Conservation (phyloP, 2,113 vertebrate species). For the Pachyramphus minor region DNA sequence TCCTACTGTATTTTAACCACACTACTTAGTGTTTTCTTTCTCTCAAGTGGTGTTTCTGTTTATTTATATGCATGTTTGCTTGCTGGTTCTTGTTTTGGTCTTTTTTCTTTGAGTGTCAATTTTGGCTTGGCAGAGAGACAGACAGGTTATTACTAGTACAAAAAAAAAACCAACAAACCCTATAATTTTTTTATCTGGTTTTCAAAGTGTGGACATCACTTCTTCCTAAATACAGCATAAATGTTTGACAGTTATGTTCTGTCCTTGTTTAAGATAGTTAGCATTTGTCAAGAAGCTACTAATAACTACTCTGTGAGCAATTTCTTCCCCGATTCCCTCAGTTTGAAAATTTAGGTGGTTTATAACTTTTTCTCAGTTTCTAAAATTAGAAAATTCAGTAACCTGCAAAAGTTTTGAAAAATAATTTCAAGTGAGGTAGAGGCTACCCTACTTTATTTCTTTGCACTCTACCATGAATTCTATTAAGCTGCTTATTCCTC, state of each 20-base stretch:
- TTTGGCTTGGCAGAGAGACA: neutral
- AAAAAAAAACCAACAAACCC: neutral
- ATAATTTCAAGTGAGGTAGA: neutral
- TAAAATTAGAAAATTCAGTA: neutral
- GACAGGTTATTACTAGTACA: neutral
- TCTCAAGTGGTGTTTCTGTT: neutral
- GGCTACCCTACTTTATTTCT: neutral
- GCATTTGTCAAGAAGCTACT: neutral
- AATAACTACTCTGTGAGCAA: neutral
- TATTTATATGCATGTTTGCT: neutral
- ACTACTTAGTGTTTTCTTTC: neutral
- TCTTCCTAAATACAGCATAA: neutral
- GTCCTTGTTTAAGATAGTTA: neutral
- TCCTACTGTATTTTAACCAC: neutral
- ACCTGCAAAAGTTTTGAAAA: neutral
- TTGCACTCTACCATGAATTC: neutral
- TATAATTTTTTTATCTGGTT: neutral
- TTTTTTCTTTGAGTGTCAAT: neutral
- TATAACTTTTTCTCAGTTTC: neutral
- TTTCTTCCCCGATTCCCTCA: neutral
- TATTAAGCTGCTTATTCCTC: neutral
- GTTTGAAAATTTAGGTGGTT: neutral
- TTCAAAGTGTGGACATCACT: neutral
- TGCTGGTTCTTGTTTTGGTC: rapidly evolving
- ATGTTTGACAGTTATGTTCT: neutral